Conservation (phyloP, 2,113 vertebrate species). For the Pangasianodon gigas region DNA sequence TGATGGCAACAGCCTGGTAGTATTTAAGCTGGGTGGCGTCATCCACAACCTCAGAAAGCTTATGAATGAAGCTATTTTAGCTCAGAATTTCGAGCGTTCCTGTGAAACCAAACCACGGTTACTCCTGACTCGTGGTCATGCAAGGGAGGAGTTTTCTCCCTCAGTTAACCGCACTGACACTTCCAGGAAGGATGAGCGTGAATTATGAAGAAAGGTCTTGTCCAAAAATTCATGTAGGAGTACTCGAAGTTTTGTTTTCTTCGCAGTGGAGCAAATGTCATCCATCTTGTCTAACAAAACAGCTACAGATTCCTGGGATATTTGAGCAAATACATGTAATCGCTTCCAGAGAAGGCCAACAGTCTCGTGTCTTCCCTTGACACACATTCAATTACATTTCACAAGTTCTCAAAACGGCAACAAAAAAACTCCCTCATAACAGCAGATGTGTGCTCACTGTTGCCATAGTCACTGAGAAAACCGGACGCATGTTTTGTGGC, state of each 20-base stretch:
- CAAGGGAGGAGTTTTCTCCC: slow-evolving; percentile 4
- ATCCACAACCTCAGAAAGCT: slow-evolving; percentile 11
- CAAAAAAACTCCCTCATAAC: background rate
- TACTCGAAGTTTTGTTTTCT: background rate
- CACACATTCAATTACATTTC: slow-evolving; percentile 33
- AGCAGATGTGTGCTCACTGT: slow-evolving; percentile 28
- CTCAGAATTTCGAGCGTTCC: background rate
- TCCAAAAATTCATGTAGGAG: background rate
- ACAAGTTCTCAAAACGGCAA: slow-evolving; percentile 4
- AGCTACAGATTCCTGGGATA: slow-evolving; percentile 7
- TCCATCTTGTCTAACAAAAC: slow-evolving; percentile 8
- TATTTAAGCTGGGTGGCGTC: slow-evolving; percentile 30
- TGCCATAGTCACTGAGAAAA: slow-evolving; percentile 17
- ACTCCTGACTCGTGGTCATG: slow-evolving; percentile 22
- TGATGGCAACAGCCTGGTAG: background rate
- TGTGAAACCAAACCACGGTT: slow-evolving; percentile 15
- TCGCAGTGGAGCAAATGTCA: background rate
- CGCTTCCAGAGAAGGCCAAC: background rate
- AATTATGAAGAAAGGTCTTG: background rate
- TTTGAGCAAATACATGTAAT: slow-evolving; percentile 17
- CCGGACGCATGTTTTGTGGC: background rate
- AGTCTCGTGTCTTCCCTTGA: background rate
- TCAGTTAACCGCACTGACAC: slow-evolving; percentile 10
- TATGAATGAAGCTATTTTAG: slow-evolving; percentile 42
- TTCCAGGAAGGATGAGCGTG: slow-evolving; percentile 10